A percentile compares a stretch with the other conserved stretches of the same genome.
Evolutionary conservation across 2,113 vertebrate genomes (phyloP).

Genomic region (Riparia riparia): DNA sequence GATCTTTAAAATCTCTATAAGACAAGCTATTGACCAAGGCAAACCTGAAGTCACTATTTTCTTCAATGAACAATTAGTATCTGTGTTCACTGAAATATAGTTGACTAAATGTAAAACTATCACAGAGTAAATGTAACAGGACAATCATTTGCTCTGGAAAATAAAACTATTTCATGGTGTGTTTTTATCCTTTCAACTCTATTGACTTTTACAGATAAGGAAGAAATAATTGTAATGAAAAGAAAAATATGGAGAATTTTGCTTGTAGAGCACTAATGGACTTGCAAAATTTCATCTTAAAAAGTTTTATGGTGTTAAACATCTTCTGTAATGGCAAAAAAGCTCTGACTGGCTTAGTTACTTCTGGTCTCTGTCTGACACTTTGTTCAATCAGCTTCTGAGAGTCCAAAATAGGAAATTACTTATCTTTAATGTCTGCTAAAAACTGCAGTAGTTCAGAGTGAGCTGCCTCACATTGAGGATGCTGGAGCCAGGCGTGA

Average conservation of each 20-base stretch:
- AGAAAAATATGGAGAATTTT: not conserved
- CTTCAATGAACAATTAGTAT: not conserved
- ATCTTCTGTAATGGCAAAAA: not conserved
- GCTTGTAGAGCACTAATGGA: not conserved
- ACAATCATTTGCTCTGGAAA: not conserved
- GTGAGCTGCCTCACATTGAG: not conserved
- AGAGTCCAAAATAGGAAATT: not conserved
- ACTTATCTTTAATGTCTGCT: not conserved
- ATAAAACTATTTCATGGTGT: not conserved
- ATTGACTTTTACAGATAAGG: not conserved
- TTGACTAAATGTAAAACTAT: not conserved
- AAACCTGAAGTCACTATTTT: slow-evolving; percentile 15
- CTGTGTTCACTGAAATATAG: not conserved
- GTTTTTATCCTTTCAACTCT: not conserved
- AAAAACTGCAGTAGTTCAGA: not conserved
- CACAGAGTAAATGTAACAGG: not conserved
- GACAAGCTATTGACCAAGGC: not conserved
- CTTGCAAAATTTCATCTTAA: not conserved
- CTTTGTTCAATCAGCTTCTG: not conserved
- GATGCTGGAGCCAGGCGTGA: not conserved
- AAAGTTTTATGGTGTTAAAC: not conserved
- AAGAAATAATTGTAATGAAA: not conserved
- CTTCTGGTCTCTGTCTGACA: not conserved
- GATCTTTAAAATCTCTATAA: not conserved
- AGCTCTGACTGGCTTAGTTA: not conserved